Conservation (phyloP, 1,140 invertebrate species). For the Trinorchestia longiramus region DNA sequence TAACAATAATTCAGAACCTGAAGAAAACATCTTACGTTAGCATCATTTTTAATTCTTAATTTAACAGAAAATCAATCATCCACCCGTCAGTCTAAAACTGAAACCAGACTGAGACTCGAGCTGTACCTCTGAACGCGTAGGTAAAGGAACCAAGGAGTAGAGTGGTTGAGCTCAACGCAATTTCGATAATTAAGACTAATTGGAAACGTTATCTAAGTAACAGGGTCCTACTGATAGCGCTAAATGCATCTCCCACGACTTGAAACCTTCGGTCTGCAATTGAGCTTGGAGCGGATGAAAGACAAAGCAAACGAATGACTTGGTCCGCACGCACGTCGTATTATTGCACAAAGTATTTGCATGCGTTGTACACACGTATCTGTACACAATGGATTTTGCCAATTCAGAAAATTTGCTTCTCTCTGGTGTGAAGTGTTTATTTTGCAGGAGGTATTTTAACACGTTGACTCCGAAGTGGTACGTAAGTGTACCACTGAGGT, state of each 20-base stretch:
- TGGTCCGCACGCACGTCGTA: not conserved
- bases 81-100: no score
- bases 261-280: not conserved
- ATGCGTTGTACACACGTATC: not conserved
- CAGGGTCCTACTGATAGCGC: not conserved
- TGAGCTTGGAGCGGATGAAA: not conserved
- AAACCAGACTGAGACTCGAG: not conserved
- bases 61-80: no score
- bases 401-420: not conserved
- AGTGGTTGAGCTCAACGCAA: not conserved
- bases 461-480: no score
- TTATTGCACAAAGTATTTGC: not conserved
- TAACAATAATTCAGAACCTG: no score
- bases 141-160: not conserved
- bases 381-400: not conserved
- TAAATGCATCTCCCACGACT: constrained; percentile 50
- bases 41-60: no score
- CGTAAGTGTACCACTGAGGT: no score
- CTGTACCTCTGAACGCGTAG: not conserved
- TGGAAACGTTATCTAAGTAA: not conserved
- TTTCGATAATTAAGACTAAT: constrained; percentile 46
- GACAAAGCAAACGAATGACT: not conserved
- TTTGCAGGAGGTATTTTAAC: no score
- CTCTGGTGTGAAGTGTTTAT: no score
- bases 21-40: no score